Evolutionary conservation across 2,888 invertebrate genomes (phyloP).

Genomic region (Muscina levida): DNA sequence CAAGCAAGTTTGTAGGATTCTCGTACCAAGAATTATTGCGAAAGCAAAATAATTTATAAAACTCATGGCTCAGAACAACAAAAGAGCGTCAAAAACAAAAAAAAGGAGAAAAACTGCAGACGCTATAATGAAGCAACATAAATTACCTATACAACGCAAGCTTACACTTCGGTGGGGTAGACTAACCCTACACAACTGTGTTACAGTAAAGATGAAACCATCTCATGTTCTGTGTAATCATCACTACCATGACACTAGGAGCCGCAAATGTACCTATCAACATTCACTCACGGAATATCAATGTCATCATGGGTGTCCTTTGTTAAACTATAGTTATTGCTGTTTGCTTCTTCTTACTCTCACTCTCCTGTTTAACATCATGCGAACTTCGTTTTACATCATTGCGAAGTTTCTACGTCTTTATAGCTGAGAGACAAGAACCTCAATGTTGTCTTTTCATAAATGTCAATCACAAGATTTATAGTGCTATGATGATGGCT

Average conservation of each 20-base stretch:
- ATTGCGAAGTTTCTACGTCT: too few relatives aligned
- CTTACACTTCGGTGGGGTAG: too few relatives aligned
- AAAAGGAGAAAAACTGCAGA: background rate
- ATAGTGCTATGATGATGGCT: conserved; percentile 37
- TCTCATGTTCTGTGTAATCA: conserved; percentile 11
- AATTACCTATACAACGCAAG: too few relatives aligned
- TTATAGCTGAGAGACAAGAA: background rate
- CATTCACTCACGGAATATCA: conserved; percentile 12
- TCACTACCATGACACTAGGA: background rate
- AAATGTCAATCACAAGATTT: conserved; percentile 50
- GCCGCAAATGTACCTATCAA: background rate
- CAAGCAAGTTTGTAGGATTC: background rate
- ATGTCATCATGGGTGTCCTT: conserved; percentile 19
- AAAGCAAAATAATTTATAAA: background rate
- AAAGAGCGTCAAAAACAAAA: background rate
- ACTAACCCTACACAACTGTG: too few relatives aligned
- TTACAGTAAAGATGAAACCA: too few relatives aligned
- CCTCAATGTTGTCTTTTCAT: conserved; percentile 29
- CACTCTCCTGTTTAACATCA: too few relatives aligned
- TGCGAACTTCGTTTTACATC: too few relatives aligned
- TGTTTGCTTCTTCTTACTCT: background rate
- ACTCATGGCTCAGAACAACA: background rate
- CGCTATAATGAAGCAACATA: conserved; percentile 32
- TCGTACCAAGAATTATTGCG: background rate
- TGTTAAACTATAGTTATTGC: background rate